phyloP scores from a whole-genome alignment of 2,888 invertebrate species.

The Oscheius sp. region DNA sequence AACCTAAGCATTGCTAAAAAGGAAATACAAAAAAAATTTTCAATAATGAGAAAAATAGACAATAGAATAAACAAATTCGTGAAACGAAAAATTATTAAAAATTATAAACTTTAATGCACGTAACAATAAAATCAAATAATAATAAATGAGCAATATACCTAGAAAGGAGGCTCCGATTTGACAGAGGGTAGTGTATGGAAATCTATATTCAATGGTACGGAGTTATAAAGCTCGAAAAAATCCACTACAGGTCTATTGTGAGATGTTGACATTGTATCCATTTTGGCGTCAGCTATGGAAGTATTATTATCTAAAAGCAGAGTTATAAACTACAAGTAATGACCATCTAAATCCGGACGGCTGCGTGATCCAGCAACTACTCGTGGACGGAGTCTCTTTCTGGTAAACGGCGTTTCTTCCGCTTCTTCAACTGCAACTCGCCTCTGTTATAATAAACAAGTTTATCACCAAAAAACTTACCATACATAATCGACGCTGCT shows the following conservation, averaged over 20 bases:
- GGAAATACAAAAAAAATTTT: neutral
- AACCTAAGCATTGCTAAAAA: too few relatives aligned
- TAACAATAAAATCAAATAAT: too few relatives aligned
- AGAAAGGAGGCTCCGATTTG: neutral
- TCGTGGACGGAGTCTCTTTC: neutral
- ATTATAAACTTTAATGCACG: too few relatives aligned
- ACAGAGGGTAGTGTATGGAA: neutral
- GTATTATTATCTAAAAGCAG: too few relatives aligned
- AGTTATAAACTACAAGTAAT: neutral
- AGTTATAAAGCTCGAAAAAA: neutral
- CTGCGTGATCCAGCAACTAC: neutral
- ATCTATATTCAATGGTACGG: neutral
- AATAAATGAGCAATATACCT: neutral
- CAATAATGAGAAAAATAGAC: neutral
- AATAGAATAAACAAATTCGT: neutral
- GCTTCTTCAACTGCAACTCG: neutral
- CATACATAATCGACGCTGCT: neutral
- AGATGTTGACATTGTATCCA: neutral
- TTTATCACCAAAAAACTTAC: neutral
- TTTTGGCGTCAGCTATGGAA: too few relatives aligned
- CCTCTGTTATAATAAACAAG: neutral
- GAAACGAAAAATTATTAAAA: neutral
- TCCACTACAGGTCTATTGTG: neutral
- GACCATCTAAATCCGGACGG: neutral
- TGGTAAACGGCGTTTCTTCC: neutral